Evolutionary conservation across 2,888 invertebrate species (phyloP).

Genomic region (Pteria penguin): DNA sequence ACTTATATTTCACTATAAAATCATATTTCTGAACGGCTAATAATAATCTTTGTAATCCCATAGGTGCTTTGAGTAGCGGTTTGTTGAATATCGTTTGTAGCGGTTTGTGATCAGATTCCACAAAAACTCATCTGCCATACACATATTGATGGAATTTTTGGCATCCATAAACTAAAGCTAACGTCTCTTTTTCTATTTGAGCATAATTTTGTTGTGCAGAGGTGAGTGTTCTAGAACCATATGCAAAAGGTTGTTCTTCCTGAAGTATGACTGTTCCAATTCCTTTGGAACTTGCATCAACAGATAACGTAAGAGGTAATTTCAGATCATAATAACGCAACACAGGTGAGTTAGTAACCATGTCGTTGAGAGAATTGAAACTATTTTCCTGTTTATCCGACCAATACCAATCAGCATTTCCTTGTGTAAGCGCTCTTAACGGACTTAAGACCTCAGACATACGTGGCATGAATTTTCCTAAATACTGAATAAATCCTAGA

Average conservation of each 20-base stretch:
- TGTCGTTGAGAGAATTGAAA: conserved; percentile 24
- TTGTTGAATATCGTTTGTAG: conserved; percentile 13
- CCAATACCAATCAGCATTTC: conserved; percentile 24
- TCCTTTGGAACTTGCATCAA: conserved; percentile 35
- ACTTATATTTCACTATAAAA: conserved; percentile 12
- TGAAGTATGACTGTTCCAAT: conserved; percentile 21
- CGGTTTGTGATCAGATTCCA: conserved; percentile 25
- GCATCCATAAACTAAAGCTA: conserved; percentile 14
- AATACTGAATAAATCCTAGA: conserved; percentile 31
- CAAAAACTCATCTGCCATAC: conserved; percentile 12
- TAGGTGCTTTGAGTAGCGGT: not conserved
- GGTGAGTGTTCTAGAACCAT: not conserved
- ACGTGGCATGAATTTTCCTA: conserved; percentile 22
- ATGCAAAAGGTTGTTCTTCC: not conserved
- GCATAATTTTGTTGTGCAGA: not conserved
- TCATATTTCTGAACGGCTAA: conserved; percentile 17
- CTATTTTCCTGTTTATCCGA: conserved; percentile 12
- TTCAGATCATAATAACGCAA: conserved; percentile 32
- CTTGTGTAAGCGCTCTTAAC: conserved; percentile 11
- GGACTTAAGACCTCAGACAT: conserved; percentile 16
- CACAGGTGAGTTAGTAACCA: conserved; percentile 33
- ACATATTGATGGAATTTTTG: conserved; percentile 13
- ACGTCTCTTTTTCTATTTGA: conserved; percentile 5
- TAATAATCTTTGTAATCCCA: conserved; percentile 8
- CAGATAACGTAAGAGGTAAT: conserved; percentile 19